Conservation (phyloP, 1,140 invertebrate genomes). For the Rhagoletis zephyria region DNA sequence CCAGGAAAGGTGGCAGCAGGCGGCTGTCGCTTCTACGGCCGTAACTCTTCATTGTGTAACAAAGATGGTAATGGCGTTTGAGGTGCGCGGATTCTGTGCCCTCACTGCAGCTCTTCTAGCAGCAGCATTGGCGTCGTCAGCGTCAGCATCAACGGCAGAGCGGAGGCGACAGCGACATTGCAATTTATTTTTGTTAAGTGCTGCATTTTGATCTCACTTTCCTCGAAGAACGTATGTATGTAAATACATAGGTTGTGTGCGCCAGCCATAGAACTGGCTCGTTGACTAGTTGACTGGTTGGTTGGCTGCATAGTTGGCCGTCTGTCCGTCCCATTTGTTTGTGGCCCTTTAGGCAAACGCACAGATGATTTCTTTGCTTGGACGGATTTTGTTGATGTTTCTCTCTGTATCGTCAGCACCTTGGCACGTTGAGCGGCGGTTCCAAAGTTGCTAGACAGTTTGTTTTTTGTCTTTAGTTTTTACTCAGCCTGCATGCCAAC, state of each 20-base stretch:
- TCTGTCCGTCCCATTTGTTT: not conserved
- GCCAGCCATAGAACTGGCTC: not conserved
- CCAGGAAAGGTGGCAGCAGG: not conserved
- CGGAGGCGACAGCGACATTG: slow-evolving; percentile 26
- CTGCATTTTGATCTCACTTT: slow-evolving; percentile 47
- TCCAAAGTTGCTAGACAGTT: slow-evolving; percentile 17
- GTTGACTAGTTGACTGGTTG: slow-evolving; percentile 16
- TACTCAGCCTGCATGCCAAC: not conserved
- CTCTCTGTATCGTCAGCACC: slow-evolving; percentile 40
- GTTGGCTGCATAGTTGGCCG: not conserved
- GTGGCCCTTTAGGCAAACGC: not conserved
- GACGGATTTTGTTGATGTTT: slow-evolving; percentile 20
- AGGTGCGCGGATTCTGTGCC: not conserved
- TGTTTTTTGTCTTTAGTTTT: slow-evolving; percentile 21
- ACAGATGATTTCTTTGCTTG: slow-evolving; percentile 37
- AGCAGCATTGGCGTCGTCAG: not conserved
- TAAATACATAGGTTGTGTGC: not conserved
- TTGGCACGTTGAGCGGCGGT: slow-evolving; percentile 24
- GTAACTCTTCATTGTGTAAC: slow-evolving; percentile 19
- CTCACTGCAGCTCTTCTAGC: not conserved
- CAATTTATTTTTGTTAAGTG: slow-evolving; percentile 51
- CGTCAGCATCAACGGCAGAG: not conserved
- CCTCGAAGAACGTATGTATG: not conserved
- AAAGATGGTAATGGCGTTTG: slow-evolving; percentile 30
- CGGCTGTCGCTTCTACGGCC: not conserved